phyloP scores from a whole-genome alignment of 1,140 invertebrate species.

The Sogatella furcifera region DNA sequence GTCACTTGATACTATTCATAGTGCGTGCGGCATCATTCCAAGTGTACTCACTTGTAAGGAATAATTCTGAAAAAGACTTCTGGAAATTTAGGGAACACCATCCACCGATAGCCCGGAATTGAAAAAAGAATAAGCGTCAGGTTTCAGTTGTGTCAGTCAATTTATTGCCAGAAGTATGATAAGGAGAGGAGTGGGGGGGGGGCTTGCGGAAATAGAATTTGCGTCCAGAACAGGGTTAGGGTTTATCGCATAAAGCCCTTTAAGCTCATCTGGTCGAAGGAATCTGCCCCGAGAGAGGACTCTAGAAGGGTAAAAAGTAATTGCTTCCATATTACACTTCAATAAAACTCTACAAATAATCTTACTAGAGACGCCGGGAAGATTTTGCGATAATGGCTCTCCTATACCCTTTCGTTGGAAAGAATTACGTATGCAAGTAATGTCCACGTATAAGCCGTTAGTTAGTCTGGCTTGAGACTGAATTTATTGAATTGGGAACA shows the following conservation, averaged over 20 bases:
- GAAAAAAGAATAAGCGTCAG: no score
- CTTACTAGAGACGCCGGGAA: neutral
- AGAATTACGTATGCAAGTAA: neutral
- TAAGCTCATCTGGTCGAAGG: neutral
- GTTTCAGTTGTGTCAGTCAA: no score
- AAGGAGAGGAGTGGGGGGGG: no score
- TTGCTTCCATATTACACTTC: neutral
- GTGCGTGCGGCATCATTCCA: no score
- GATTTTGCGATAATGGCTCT: neutral
- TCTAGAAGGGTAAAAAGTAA: neutral
- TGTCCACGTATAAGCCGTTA: neutral
- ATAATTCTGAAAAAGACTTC: no score
- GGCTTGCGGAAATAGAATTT: slow-evolving; percentile 1
- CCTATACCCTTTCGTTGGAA: no score
- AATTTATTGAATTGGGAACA: neutral
- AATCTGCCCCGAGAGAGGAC: neutral
- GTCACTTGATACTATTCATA: no score
- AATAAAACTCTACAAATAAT: slow-evolving; percentile 3
- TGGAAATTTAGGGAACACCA: no score
- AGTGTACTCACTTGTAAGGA: no score
- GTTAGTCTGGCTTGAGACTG: neutral
- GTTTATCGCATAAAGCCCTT: neutral
- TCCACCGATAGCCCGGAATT: no score
- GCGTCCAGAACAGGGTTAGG: neutral
- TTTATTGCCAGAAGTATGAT: no score